phyloP scores from a whole-genome alignment of 2,888 invertebrate species.

The Alloplasta piceator region DNA sequence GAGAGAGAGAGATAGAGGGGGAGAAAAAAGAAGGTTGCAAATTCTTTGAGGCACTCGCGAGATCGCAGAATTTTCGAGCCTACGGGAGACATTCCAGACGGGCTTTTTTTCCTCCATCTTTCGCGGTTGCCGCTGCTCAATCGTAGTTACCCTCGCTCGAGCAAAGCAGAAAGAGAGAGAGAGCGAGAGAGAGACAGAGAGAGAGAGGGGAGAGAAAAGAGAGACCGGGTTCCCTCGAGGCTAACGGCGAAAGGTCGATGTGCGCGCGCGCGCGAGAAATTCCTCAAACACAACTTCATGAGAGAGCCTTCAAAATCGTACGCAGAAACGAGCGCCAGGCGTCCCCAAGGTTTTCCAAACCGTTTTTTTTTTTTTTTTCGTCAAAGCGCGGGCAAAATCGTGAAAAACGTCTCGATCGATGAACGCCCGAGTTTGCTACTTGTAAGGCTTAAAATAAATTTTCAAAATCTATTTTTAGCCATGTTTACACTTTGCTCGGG shows the following conservation, averaged over 20 bases:
- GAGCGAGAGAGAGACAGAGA: constrained; percentile 44
- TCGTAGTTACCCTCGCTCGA: neutral
- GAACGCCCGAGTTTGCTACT: too few relatives aligned
- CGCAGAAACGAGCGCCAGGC: neutral
- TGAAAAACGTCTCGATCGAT: too few relatives aligned
- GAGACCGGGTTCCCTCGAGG: constrained; percentile 60
- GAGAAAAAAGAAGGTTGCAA: constrained; percentile 23
- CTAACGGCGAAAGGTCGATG: constrained; percentile 66
- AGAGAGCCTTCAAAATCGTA: constrained; percentile 30
- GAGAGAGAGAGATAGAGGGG: constrained; percentile 17
- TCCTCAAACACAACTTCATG: constrained; percentile 47
- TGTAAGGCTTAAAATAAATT: too few relatives aligned
- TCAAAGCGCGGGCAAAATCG: neutral
- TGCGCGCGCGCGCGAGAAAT: constrained; percentile 61
- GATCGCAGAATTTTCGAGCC: constrained; percentile 60
- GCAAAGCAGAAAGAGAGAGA: constrained; percentile 17
- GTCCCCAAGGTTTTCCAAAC: constrained; percentile 48
- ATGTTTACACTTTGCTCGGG: too few relatives aligned
- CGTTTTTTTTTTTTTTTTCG: constrained; percentile 8
- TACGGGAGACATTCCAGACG: constrained; percentile 55
- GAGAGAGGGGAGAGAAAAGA: constrained; percentile 16
- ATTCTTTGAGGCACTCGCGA: constrained; percentile 56
- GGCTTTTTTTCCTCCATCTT: constrained; percentile 54
- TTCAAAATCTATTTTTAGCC: too few relatives aligned
- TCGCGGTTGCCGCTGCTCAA: neutral